phyloP scores from a whole-genome alignment of 2,797 vertebrate species.

The Neosilurus mollespiculum region DNA sequence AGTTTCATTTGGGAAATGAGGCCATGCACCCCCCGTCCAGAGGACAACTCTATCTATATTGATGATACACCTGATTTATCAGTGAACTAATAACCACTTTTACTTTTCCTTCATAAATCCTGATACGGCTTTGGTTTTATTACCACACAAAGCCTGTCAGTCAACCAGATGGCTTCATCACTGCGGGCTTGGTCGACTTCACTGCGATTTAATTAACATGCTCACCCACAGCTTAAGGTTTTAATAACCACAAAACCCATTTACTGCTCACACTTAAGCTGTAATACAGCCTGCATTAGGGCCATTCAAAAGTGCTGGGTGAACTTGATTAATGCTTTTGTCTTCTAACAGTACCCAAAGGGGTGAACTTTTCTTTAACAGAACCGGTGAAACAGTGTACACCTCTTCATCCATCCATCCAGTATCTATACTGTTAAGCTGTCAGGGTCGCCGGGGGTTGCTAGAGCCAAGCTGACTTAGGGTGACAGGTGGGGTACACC shows the following conservation, averaged over 20 bases:
- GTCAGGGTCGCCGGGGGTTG: too few relatives aligned
- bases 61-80: constrained; percentile 23
- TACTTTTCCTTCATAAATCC: constrained; percentile 19
- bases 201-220: constrained; percentile 36
- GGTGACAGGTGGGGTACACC: too few relatives aligned
- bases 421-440: too few relatives aligned
- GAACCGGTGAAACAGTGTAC: neutral
- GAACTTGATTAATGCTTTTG: constrained; percentile 22
- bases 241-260: constrained; percentile 42
- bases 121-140: constrained; percentile 28
- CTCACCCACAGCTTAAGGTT: constrained; percentile 40
- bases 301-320: constrained; percentile 16
- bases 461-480: too few relatives aligned
- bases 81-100: constrained; percentile 24
- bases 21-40: neutral
- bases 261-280: constrained; percentile 21
- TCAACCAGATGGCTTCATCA: constrained; percentile 36
- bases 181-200: constrained; percentile 23
- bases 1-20: constrained; percentile 15
- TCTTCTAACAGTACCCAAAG: constrained; percentile 9
- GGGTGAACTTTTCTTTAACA: neutral
- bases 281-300: constrained; percentile 17
- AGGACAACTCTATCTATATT: neutral
- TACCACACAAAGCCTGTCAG: constrained; percentile 18
- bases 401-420: neutral